Evolutionary conservation across 2,797 vertebrate species (phyloP).

Genomic region (Prunella strophiata): DNA sequence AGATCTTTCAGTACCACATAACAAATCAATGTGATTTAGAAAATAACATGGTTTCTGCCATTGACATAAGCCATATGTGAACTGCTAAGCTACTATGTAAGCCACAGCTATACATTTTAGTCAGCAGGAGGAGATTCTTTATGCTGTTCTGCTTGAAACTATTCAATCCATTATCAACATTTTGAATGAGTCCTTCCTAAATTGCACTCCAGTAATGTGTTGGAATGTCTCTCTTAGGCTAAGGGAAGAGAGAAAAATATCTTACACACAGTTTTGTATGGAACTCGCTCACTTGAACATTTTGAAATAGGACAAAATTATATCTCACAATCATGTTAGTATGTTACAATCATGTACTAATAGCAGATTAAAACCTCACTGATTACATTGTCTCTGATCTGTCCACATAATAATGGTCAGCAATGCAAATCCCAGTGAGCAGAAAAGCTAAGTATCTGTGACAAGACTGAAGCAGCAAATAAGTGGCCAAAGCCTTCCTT

Average conservation of each 20-base stretch:
- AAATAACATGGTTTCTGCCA: constrained; percentile 79
- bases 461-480: neutral
- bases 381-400: neutral
- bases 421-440: neutral
- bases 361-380: constrained; percentile 7
- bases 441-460: neutral
- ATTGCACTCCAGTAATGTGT: constrained; percentile 51
- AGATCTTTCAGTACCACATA: constrained; percentile 82
- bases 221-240: constrained; percentile 55
- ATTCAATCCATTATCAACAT: constrained; percentile 73
- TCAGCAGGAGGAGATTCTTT: constrained; percentile 71
- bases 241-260: constrained; percentile 43
- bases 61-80: constrained; percentile 83
- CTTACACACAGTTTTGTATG: constrained; percentile 28
- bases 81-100: constrained; percentile 79
- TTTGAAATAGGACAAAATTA: constrained; percentile 7
- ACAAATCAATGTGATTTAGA: constrained; percentile 82
- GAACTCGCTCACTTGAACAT: constrained; percentile 6
- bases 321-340: neutral
- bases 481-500: neutral
- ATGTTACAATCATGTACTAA: neutral
- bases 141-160: constrained; percentile 51
- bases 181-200: constrained; percentile 67
- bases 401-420: neutral
- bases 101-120: constrained; percentile 76